Evolutionary conservation across 1,140 invertebrate genomes (phyloP), one percentile per base, ranked within the genome.

Genomic region (Drosophila seguyi): DNA sequence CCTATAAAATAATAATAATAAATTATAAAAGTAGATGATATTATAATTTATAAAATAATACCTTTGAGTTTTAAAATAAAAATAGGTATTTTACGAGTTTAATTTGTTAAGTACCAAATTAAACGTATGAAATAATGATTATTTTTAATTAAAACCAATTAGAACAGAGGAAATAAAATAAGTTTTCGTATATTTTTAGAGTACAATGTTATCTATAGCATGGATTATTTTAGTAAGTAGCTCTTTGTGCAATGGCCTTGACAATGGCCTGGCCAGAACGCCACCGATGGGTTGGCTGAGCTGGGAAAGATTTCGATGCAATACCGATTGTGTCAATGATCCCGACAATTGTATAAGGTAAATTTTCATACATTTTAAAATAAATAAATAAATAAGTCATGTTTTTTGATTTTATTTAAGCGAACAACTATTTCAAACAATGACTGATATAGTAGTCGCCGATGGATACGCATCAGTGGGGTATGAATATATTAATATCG

Each of bases 401-500:
- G 0, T 7, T 22, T 16, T 11, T 16, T 8, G 11, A 47, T 16
- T 38, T 18, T 41, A 20, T 20, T 48, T 25, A n/a, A 87, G 98
- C 93, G 98, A 99, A 93, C 95, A 95, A 45, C 94, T 99, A 4
- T 99, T 99, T 93, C 96, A 96, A 81, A 96, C 96, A 58, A 98
- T 98, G 97, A 95, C 98, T 20, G 98, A 99, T 92, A 94, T 97
- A 66, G 93, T 99, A 60, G 97, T 98, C 3, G 94, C 95, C 13
- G 97, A 99, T 91, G 98, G 98, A 6, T 99, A 98, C 91, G 96
- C 96, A 22, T 96, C 95, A 27, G 96, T 94, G 7, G 98, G 98
- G 25, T 99, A 99, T 93, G 96, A 98, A 90, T 98, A 98, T 91
- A 95, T 99, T 58, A 99, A 98, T 92, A 96, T 99, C 57, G 98